A percentile compares a stretch with the other conserved stretches of the same genome.
These are phyloP conservation scores for Rhabdomys pumilio DNA, from an alignment of 2,797 vertebrate genomes.

Conservation along the genomic window DNA sequence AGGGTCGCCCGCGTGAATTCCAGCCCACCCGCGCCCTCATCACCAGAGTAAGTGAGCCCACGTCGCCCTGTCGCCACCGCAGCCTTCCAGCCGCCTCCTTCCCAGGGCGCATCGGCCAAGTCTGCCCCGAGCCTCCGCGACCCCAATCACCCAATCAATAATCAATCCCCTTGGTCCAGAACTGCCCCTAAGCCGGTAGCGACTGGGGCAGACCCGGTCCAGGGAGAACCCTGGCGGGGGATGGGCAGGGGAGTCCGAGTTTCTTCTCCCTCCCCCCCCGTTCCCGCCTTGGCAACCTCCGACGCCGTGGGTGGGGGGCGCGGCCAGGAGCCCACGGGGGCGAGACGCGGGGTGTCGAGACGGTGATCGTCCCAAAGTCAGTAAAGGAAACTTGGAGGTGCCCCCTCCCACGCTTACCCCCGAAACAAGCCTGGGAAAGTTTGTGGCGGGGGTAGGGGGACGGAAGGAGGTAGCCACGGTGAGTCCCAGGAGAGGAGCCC, in stretches of 20 bases:
- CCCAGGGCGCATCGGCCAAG: constrained; percentile 69
- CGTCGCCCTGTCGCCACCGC: constrained; percentile 49
- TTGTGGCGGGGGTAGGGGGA: constrained; percentile 68
- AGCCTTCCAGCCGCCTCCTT: constrained; percentile 31
- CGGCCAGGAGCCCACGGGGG: neutral
- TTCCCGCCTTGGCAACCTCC: constrained; percentile 11
- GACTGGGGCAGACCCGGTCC: neutral
- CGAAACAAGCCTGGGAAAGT: constrained; percentile 77
- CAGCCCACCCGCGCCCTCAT: constrained; percentile 72
- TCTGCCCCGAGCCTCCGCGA: constrained; percentile 17
- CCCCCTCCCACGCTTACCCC: constrained; percentile 70
- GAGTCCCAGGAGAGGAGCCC: constrained; percentile 74
- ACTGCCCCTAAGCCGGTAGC: neutral
- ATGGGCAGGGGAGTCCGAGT: neutral
- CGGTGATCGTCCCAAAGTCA: constrained; percentile 36
- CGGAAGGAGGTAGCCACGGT: constrained; percentile 63
- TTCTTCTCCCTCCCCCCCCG: neutral
- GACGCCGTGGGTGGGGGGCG: neutral
- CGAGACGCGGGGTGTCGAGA: constrained; percentile 12
- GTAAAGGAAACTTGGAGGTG: constrained; percentile 75
- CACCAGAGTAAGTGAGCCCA: constrained; percentile 81
- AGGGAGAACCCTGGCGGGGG: constrained; percentile 50
- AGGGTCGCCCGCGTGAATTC: constrained; percentile 82
- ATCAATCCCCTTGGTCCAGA: constrained; percentile 67
- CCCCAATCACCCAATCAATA: constrained; percentile 78